phyloP scores from a whole-genome alignment of 2,797 vertebrate species.

The Danio tinwini region DNA sequence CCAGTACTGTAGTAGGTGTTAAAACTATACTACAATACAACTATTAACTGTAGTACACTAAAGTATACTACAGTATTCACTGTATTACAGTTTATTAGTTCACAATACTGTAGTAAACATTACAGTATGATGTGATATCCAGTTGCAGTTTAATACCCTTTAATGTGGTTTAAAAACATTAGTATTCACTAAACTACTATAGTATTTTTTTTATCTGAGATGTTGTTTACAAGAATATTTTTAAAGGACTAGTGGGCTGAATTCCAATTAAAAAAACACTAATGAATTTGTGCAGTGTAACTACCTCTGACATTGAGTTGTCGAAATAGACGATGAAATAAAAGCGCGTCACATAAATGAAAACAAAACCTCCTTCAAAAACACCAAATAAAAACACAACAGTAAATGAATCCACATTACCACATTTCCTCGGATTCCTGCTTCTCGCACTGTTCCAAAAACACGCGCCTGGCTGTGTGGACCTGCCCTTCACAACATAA shows the following conservation, averaged over 20 bases:
- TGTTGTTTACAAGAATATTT: neutral
- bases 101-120: too few relatives aligned
- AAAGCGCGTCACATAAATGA: neutral
- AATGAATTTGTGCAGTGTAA: neutral
- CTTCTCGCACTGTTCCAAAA: conserved; percentile 1
- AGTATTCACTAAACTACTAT: too few relatives aligned
- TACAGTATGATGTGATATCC: too few relatives aligned
- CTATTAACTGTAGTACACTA: too few relatives aligned
- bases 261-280: neutral
- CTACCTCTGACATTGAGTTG: neutral
- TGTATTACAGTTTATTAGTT: too few relatives aligned
- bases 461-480: conserved; percentile 3
- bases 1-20: too few relatives aligned
- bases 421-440: conserved; percentile 15
- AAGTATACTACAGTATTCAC: too few relatives aligned
- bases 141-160: too few relatives aligned
- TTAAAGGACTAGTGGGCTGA: neutral
- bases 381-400: conserved; percentile 4
- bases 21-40: too few relatives aligned
- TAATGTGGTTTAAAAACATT: too few relatives aligned
- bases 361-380: neutral
- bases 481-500: conserved; percentile 19
- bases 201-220: too few relatives aligned
- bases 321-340: neutral
- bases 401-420: conserved; percentile 17